Conservation (phyloP, 1,140 invertebrate genomes). For the Arion vulgaris region DNA sequence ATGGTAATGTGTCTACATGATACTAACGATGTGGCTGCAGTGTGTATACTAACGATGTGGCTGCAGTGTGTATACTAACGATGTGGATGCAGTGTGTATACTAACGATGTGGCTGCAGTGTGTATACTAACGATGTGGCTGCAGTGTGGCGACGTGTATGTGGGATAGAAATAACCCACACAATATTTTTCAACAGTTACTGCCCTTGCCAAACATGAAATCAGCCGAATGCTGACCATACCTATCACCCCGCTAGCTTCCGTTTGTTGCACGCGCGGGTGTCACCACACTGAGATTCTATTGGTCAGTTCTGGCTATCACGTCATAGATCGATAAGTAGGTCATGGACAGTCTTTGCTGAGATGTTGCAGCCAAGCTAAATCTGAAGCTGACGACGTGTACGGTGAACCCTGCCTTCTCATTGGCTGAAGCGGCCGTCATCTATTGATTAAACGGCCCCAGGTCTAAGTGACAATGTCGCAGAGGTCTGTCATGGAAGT, state of each 20-base stretch:
- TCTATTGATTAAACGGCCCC: neutral
- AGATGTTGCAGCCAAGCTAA: conserved; percentile 3
- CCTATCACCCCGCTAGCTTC: neutral
- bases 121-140: no score
- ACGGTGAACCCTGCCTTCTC: neutral
- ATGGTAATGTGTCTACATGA: no score
- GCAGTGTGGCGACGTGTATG: no score
- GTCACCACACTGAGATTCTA: neutral
- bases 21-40: no score
- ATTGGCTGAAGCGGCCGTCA: neutral
- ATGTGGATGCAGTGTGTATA: no score
- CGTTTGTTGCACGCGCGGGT: conserved; percentile 1
- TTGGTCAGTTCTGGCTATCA: neutral
- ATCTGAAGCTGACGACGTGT: neutral
- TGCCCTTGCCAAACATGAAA: no score
- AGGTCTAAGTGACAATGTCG: conserved; percentile 10
- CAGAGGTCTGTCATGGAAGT: neutral
- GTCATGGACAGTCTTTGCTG: conserved; percentile 4
- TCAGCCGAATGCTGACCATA: neutral
- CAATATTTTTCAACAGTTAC: no score
- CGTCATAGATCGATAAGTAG: conserved; percentile 11
- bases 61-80: no score
- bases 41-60: no score
- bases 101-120: no score
- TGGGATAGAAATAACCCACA: no score